Evolutionary conservation across 2,113 vertebrate genomes (phyloP).

Genomic region (Malurus alboscapulatus): DNA sequence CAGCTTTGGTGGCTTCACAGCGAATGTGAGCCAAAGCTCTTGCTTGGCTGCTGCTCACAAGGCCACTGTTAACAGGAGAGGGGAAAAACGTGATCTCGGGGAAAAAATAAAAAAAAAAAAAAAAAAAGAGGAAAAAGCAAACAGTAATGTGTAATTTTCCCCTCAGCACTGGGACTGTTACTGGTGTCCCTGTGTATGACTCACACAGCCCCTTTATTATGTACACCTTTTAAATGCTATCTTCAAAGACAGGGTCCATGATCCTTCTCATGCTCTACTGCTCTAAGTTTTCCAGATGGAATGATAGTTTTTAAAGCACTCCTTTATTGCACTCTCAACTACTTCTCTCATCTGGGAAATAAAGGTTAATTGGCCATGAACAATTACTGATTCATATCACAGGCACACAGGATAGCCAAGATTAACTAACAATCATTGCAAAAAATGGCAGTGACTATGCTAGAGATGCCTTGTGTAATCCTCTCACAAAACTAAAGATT

Average conservation of each 20-base stretch:
- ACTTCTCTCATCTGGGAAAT: neutral
- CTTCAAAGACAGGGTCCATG: neutral
- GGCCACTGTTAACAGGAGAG: neutral
- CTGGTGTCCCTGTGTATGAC: neutral
- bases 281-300: neutral
- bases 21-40: accelerated
- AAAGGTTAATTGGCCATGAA: neutral
- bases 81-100: no score
- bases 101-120: no score
- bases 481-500: neutral
- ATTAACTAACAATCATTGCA: neutral
- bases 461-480: neutral
- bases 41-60: neutral
- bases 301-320: neutral
- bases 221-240: neutral
- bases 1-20: neutral
- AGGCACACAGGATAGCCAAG: neutral
- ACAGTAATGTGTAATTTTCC: neutral
- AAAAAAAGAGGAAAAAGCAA: neutral
- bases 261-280: neutral
- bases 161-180: neutral
- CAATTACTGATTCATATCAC: neutral
- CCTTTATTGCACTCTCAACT: neutral
- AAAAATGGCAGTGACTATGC: neutral
- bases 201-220: neutral